phyloP scores from a whole-genome alignment of 1,140 invertebrate genomes.

The Phthorimaea operculella region DNA sequence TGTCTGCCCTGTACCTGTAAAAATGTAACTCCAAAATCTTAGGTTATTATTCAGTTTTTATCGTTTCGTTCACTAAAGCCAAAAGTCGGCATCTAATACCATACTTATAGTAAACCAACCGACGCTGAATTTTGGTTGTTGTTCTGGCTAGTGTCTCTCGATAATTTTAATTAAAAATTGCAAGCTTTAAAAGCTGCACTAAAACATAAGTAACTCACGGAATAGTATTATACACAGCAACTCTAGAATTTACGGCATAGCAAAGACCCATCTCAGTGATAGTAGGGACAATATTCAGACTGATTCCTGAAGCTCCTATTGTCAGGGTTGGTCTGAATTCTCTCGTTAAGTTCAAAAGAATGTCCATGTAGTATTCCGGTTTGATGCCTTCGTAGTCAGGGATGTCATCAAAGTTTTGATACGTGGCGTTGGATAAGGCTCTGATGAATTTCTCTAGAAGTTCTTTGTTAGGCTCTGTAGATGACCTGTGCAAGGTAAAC shows the following conservation, averaged over 20 bases:
- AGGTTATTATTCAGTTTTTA: too few relatives aligned
- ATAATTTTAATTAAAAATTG: too few relatives aligned
- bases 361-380: slow-evolving; percentile 67
- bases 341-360: slow-evolving; percentile 67
- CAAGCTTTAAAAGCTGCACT: too few relatives aligned
- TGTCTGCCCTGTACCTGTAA: slow-evolving; percentile 68
- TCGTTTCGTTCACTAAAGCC: too few relatives aligned
- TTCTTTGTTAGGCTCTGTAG: slow-evolving; percentile 56
- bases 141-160: too few relatives aligned
- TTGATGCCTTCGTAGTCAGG: slow-evolving; percentile 60
- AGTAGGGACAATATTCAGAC: slow-evolving; percentile 66
- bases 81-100: too few relatives aligned
- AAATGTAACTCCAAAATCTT: too few relatives aligned
- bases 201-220: slow-evolving; percentile 48
- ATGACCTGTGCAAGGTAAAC: background rate
- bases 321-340: slow-evolving; percentile 68
- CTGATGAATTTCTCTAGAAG: slow-evolving; percentile 66
- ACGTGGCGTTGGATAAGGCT: slow-evolving; percentile 68
- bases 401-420: slow-evolving; percentile 68
- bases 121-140: too few relatives aligned
- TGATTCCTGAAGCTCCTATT: slow-evolving; percentile 64
- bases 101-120: too few relatives aligned
- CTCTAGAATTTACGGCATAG: slow-evolving; percentile 73
- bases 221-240: slow-evolving; percentile 72
- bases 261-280: slow-evolving; percentile 76